These are phyloP conservation scores for Larimichthys polyactis DNA, from an alignment of 2,113 vertebrate species.

Conservation along the genomic window DNA sequence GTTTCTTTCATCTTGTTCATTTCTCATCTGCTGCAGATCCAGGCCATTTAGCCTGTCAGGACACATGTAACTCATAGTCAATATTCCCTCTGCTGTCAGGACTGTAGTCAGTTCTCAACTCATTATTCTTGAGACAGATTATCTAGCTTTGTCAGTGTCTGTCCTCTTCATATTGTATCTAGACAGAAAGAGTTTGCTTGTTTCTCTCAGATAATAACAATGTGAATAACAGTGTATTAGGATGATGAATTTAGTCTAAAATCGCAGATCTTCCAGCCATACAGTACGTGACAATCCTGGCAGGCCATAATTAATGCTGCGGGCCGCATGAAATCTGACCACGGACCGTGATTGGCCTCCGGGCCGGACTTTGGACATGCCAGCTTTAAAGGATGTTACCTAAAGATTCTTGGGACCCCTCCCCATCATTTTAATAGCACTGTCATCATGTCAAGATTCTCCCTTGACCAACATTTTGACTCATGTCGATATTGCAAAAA, in stretches of 20 bases:
- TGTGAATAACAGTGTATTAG: background rate
- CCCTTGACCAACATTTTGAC: background rate
- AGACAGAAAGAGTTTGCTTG: background rate
- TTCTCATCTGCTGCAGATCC: conserved; percentile 16
- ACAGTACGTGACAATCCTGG: too few species aligned
- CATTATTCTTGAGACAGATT: conserved; percentile 2
- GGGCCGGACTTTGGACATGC: background rate
- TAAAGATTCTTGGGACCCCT: background rate
- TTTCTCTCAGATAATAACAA: background rate
- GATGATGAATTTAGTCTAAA: background rate
- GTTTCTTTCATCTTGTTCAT: conserved; percentile 22
- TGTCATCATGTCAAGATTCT: background rate
- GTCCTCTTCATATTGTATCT: background rate
- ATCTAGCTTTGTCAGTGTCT: conserved; percentile 23
- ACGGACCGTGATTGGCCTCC: too few species aligned
- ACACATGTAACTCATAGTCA: conserved; percentile 12
- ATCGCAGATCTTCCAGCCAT: background rate
- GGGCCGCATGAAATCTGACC: too few species aligned
- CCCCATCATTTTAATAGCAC: background rate
- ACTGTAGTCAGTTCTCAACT: conserved; percentile 11
- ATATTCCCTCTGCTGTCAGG: conserved; percentile 4
- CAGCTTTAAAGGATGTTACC: background rate
- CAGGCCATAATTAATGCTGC: too few species aligned
- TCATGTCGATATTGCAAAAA: background rate
- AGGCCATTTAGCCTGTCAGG: background rate